Evolutionary conservation across 1,140 invertebrate species (phyloP), one percentile per base, ranked within the genome.

Genomic region (Achatina immaculata): DNA sequence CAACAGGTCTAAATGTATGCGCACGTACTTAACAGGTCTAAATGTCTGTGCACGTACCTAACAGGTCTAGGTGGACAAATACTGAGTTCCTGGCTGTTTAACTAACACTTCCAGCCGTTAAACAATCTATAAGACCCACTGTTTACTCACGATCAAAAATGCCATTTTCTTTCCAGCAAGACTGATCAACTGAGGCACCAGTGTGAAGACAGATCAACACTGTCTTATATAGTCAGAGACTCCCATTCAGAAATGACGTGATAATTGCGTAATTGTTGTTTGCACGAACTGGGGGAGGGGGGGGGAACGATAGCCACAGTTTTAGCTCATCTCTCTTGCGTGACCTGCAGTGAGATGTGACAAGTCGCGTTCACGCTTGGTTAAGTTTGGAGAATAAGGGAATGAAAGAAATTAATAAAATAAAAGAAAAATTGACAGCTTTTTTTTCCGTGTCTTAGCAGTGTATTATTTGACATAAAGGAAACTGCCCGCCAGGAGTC

Each of bases 231-330:
- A 62, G 31, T 62, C n/a, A 62, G 31, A 34, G 58, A 62, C n/a
- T 31, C 58, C 28, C n/a, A 11, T 62, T 31, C n/a, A 62, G 58
- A 34, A 62, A 62, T 62, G 58, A 62, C 16, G n/a, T 62, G 58
- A 9, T 62, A 62, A 62, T 62, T 62, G 58, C 31, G 9, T 62
- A 62, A 62, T 62, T 62, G 58, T 28, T 62, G 28, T 62, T 62
- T 62, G 58, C 58, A 31, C 58, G 58, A 62, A 62, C 58, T 28
- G n/a, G n/a, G n/a, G n/a, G n/a, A n/a, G n/a, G n/a, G n/a, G n/a
- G n/a, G n/a, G 31, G 58, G 9, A 62, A 6, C n/a, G 1, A 24
- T 55, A 21, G 7, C 48, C 21, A 24, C 2, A 21, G 24, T 24
- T 55, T 24, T 24, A 55, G 3, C 7, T 1, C 48, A 2, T 55